A percentile compares a stretch with the other conserved stretches of the same genome.
Evolutionary conservation across 2,113 vertebrate genomes (phyloP).

Genomic region (Antennarius striatus): DNA sequence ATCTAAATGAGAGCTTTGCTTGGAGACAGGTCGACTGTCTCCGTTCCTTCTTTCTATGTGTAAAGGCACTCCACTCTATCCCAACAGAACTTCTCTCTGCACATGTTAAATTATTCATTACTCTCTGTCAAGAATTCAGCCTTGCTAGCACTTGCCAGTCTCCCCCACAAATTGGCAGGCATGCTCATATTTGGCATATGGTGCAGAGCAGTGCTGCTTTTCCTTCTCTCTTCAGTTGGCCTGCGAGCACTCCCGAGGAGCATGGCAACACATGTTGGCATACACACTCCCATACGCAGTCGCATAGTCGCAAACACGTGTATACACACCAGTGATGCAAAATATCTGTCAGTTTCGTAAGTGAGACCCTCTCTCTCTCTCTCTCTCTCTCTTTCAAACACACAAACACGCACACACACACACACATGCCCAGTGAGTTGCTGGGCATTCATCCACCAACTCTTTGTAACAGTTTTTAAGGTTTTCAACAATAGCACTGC

Average conservation of each 20-base stretch:
- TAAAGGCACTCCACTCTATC: constrained; percentile 50
- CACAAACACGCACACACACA: not conserved
- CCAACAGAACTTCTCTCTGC: constrained; percentile 65
- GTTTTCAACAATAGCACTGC: constrained; percentile 21
- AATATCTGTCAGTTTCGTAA: constrained; percentile 49
- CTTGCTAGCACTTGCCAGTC: constrained; percentile 70
- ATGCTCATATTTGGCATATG: constrained; percentile 72
- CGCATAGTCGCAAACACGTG: not conserved
- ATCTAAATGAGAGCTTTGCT: constrained; percentile 62
- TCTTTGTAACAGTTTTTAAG: constrained; percentile 58
- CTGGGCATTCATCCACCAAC: constrained; percentile 43
- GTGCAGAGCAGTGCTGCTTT: constrained; percentile 64
- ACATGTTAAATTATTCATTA: constrained; percentile 78
- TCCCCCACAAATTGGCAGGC: constrained; percentile 77
- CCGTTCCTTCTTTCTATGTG: constrained; percentile 41
- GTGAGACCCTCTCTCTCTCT: constrained; percentile 18
- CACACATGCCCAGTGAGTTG: constrained; percentile 14
- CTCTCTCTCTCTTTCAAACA: too few relatives aligned
- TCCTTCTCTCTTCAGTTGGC: constrained; percentile 66
- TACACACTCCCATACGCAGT: constrained; percentile 5
- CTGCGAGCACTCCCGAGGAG: constrained; percentile 60
- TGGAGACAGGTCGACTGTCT: constrained; percentile 44
- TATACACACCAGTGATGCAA: constrained; percentile 23
- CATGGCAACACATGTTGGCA: constrained; percentile 41
- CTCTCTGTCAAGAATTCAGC: constrained; percentile 79